phyloP scores from a whole-genome alignment of 2,888 invertebrate species.

The Amphiduros pacificus region DNA sequence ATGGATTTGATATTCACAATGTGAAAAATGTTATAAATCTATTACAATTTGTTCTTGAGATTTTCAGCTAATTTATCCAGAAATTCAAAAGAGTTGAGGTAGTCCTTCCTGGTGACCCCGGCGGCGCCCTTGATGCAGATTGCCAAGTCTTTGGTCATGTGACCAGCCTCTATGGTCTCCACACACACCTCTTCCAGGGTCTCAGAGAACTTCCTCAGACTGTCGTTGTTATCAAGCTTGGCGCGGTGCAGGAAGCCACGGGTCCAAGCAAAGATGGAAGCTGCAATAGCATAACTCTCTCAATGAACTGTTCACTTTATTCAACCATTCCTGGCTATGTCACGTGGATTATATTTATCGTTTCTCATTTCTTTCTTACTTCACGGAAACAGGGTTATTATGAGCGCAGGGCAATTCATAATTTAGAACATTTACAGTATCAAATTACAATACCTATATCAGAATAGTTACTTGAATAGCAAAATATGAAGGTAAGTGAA shows the following conservation, averaged over 20 bases:
- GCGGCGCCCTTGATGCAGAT: constrained; percentile 93
- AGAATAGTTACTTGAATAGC: too few species aligned
- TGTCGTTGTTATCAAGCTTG: constrained; percentile 83
- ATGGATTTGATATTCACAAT: too few species aligned
- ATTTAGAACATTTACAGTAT: too few species aligned
- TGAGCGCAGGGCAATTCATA: too few species aligned
- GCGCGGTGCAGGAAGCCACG: constrained; percentile 91
- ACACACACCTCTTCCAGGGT: constrained; percentile 88
- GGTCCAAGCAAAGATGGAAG: constrained; percentile 99
- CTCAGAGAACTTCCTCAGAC: constrained; percentile 78
- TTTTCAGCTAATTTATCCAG: constrained; percentile 93
- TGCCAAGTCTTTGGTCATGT: constrained; percentile 98
- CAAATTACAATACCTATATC: too few species aligned
- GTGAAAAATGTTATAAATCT: too few species aligned
- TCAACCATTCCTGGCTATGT: too few species aligned
- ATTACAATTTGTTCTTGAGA: constrained; percentile 63
- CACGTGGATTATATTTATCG: too few species aligned
- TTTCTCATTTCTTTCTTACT: too few species aligned
- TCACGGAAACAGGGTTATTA: too few species aligned
- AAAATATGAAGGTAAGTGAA: too few species aligned
- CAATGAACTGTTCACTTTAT: too few species aligned
- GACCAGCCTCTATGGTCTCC: constrained; percentile 90
- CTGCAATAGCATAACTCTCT: constrained; percentile 56
- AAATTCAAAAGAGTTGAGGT: constrained; percentile 95
- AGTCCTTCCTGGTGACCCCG: constrained; percentile 76